Conservation (phyloP, 2,888 invertebrate genomes). For the Cerastis leucographa region DNA sequence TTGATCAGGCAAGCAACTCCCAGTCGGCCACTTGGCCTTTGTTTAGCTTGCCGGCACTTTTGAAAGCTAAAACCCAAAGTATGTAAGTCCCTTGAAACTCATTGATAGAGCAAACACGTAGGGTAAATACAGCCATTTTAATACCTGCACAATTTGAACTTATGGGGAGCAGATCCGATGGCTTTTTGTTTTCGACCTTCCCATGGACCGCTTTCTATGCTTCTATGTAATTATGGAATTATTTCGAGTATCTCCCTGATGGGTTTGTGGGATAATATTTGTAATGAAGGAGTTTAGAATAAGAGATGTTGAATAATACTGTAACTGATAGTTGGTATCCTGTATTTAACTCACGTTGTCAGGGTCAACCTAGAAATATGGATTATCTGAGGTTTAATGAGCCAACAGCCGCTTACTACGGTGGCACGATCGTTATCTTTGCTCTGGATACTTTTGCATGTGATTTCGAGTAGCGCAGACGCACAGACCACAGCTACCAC, state of each 20-base stretch:
- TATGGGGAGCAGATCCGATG: slow-evolving; percentile 87
- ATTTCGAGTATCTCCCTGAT: slow-evolving; percentile 54
- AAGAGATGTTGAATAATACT: slow-evolving; percentile 10
- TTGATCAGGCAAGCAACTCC: slow-evolving; percentile 86
- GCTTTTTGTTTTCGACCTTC: slow-evolving; percentile 78
- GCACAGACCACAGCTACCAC: slow-evolving; percentile 3
- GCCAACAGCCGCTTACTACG: slow-evolving; percentile 35
- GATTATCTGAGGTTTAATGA: slow-evolving; percentile 58
- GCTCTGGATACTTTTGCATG: slow-evolving; percentile 51
- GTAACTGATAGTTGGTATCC: slow-evolving; percentile 31
- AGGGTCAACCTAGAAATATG: slow-evolving; percentile 46
- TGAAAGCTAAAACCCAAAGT: slow-evolving; percentile 90
- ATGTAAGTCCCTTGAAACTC: slow-evolving; percentile 88
- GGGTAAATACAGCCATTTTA: slow-evolving; percentile 84
- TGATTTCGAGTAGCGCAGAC: slow-evolving; percentile 25
- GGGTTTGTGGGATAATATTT: slow-evolving; percentile 53
- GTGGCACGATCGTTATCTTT: slow-evolving; percentile 60
- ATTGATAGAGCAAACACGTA: slow-evolving; percentile 86
- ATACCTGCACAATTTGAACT: slow-evolving; percentile 88
- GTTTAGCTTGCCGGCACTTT: slow-evolving; percentile 88
- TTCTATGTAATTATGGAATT: slow-evolving; percentile 69
- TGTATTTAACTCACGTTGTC: slow-evolving; percentile 42
- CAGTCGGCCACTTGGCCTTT: slow-evolving; percentile 83
- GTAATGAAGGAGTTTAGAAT: slow-evolving; percentile 24
- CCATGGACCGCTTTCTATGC: slow-evolving; percentile 77